Conservation (phyloP, 2,797 vertebrate genomes). For the Loris lydekkerianus region DNA sequence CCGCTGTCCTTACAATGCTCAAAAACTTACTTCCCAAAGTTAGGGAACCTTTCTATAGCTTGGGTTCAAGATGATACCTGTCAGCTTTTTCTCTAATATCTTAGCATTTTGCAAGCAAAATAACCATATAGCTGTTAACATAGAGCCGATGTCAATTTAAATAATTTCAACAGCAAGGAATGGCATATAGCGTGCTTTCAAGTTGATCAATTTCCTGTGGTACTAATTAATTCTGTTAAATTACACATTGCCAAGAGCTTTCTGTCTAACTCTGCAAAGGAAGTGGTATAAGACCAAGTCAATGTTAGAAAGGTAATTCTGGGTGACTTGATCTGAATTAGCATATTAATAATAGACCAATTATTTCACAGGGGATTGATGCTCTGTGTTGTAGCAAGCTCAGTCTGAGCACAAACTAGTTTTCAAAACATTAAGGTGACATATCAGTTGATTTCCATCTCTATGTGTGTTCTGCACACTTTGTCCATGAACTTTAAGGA, state of each 20-base stretch:
- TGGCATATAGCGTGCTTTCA: constrained; percentile 8
- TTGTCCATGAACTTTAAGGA: constrained; percentile 67
- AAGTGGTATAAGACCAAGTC: constrained; percentile 51
- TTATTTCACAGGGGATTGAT: background rate
- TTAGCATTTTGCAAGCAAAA: background rate
- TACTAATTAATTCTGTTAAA: constrained; percentile 71
- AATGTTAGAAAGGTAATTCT: constrained; percentile 57
- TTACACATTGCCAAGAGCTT: constrained; percentile 30
- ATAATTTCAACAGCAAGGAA: background rate
- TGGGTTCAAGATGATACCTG: background rate
- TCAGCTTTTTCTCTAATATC: background rate
- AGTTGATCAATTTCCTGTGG: constrained; percentile 34
- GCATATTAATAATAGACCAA: constrained; percentile 62
- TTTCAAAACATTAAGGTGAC: constrained; percentile 57
- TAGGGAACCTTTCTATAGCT: background rate
- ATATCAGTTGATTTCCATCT: constrained; percentile 57
- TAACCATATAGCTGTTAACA: background rate
- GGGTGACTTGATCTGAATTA: constrained; percentile 58
- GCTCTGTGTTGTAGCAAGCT: constrained; percentile 21
- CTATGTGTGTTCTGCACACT: constrained; percentile 70
- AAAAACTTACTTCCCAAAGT: background rate
- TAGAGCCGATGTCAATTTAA: constrained; percentile 21
- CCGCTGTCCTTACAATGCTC: background rate
- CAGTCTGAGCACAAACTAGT: background rate
- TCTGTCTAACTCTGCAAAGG: constrained; percentile 52